Base-by-base conservation (phyloP, 1,140 invertebrate genomes). In the Spodoptera litura region DNA sequence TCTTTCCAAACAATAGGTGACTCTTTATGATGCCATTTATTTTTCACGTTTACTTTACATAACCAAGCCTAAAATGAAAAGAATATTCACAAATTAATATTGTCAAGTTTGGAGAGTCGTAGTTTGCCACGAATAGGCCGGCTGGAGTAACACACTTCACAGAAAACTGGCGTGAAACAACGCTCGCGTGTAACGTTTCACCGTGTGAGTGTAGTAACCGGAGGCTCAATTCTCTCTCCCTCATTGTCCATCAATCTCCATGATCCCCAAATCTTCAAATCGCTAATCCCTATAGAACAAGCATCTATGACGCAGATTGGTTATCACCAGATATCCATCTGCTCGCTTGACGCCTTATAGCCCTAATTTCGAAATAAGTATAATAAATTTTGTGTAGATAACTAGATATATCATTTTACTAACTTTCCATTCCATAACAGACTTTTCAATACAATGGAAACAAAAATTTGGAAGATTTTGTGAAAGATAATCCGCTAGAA, bases 11-110 rank as follows among this genome's bases (percentile, higher is more conserved):
- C 86, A 55, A 95, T 78, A 13, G 95, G 94, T 20, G 94, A 95
- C 25, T 82, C 84, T 13, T 81, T 81, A 68, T 95, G 93, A 82
- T 94, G 89, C 95, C 95, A 96, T 72, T 92, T 92, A 80, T 95
- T 87, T 81, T 90, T 90, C 61, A 85, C 80, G 80, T 95, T 95
- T 68, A 93, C 83, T 87, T 91, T 88, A 71, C 73, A 79, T 38
- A 95, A 80, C 94, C 94, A 95, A 35, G 79, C 66, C 95, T 95
- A 64, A 38, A 87, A 87, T 62, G 59, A 44, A 87, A 87, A 70
- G 59, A 44, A 20, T n/a, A 15, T 6, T 56, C 6, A 8, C 53
- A 20, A 44, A 61, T 61, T 31, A 15, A 61, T 61, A 25, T 11
- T 61, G 4, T 31, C 4, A 31, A 4, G 31, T 31, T 3, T 4